These are phyloP conservation scores for Pseudomyrmex gracilis DNA, from an alignment of 1,140 invertebrate genomes.

Conservation along the genomic window DNA sequence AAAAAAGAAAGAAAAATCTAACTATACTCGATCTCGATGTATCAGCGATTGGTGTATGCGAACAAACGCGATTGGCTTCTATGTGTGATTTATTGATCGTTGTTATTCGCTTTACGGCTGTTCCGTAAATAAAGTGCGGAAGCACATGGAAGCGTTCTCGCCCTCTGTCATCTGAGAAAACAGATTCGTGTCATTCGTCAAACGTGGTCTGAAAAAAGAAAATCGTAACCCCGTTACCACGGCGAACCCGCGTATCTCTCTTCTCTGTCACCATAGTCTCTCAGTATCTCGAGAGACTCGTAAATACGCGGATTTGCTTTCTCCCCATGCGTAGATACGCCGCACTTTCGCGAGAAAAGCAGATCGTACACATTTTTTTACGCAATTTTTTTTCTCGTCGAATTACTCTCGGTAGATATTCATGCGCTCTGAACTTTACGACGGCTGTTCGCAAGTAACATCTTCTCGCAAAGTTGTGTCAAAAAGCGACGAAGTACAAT, in stretches of 20 bases:
- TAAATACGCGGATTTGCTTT: constrained; percentile 33
- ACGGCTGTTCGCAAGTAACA: too few relatives aligned
- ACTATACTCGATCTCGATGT: constrained; percentile 42
- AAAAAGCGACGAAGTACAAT: too few relatives aligned
- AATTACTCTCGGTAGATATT: too few relatives aligned
- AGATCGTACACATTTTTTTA: too few relatives aligned
- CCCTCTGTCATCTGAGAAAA: constrained; percentile 49
- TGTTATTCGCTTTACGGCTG: neutral
- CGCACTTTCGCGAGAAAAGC: neutral
- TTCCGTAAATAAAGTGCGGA: constrained; percentile 32
- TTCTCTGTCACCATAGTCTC: constrained; percentile 24
- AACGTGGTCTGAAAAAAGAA: constrained; percentile 14
- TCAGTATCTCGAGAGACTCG: constrained; percentile 37
- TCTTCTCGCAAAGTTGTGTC: too few relatives aligned
- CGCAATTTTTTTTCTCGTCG: too few relatives aligned
- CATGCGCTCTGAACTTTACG: too few relatives aligned
- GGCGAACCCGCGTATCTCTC: constrained; percentile 21
- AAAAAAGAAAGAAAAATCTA: too few relatives aligned
- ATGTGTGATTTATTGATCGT: neutral
- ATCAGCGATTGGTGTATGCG: constrained; percentile 25
- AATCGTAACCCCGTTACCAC: constrained; percentile 40
- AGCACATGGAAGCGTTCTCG: constrained; percentile 54
- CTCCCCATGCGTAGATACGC: neutral
- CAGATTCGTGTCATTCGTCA: constrained; percentile 22
- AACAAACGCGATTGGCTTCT: constrained; percentile 3